phyloP scores from a whole-genome alignment of 92 coral and sea anemone species.

The Hydrozoanthus gracilis region DNA sequence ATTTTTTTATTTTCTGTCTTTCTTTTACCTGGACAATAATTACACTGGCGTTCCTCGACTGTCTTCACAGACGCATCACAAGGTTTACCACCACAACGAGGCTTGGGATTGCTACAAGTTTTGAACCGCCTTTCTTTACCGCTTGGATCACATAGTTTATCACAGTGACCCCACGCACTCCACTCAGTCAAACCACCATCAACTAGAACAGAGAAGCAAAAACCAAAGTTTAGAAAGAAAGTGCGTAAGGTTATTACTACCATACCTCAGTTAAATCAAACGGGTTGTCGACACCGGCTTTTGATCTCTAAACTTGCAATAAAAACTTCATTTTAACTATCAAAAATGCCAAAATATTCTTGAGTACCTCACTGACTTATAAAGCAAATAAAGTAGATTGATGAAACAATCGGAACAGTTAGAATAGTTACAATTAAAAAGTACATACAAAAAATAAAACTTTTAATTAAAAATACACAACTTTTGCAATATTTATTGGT shows the following conservation, averaged over 20 bases:
- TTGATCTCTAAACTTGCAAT: too few relatives aligned
- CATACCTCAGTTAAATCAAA: not conserved
- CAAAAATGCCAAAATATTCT: too few relatives aligned
- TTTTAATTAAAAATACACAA: too few relatives aligned
- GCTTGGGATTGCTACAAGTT: not conserved
- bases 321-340: too few relatives aligned
- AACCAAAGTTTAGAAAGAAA: not conserved
- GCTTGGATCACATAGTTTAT: constrained; percentile 1
- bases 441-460: too few relatives aligned
- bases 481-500: too few relatives aligned
- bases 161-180: constrained; percentile 4
- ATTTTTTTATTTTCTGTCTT: too few relatives aligned
- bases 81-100: not conserved
- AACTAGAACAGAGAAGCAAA: not conserved
- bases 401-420: too few relatives aligned
- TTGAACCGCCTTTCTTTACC: not conserved
- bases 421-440: too few relatives aligned
- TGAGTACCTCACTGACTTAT: too few relatives aligned
- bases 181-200: constrained; percentile 8
- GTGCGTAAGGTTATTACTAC: not conserved
- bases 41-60: not conserved
- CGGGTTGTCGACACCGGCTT: too few relatives aligned
- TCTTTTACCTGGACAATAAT: constrained; percentile 25
- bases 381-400: too few relatives aligned
- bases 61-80: not conserved